Evolutionary conservation across 2,888 invertebrate genomes (phyloP).

Genomic region (Drosophila planitibia): DNA sequence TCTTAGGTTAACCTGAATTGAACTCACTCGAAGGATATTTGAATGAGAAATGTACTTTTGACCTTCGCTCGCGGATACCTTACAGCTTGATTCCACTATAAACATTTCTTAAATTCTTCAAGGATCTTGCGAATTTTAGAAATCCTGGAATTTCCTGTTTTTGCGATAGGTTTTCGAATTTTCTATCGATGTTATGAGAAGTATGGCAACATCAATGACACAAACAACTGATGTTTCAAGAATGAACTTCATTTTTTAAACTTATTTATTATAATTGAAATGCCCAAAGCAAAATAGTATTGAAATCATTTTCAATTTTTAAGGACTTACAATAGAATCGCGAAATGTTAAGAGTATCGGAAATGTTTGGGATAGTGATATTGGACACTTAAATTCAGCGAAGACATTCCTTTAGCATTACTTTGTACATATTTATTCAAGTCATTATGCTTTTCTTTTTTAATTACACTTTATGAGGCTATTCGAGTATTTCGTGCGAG

Average conservation of each 20-base stretch:
- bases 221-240: neutral
- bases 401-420: neutral
- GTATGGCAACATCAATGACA: no score
- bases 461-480: neutral
- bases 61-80: neutral
- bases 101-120: neutral
- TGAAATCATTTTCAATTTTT: neutral
- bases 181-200: neutral
- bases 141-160: neutral
- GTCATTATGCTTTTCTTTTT: neutral
- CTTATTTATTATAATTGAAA: neutral
- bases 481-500: neutral
- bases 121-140: neutral
- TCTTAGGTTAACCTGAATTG: neutral
- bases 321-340: no score
- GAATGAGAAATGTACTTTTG: neutral
- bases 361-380: no score
- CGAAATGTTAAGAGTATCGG: no score
- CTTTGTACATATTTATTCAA: neutral
- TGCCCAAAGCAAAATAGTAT: neutral
- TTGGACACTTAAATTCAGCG: neutral
- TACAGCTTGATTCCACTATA: neutral
- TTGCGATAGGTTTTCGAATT: neutral
- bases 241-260: neutral
- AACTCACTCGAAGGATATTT: neutral